Percentiles rank a stretch among this genome's conserved stretches.
phyloP scores from a whole-genome alignment of 2,113 vertebrate species.

The Megaceryle maxima region DNA sequence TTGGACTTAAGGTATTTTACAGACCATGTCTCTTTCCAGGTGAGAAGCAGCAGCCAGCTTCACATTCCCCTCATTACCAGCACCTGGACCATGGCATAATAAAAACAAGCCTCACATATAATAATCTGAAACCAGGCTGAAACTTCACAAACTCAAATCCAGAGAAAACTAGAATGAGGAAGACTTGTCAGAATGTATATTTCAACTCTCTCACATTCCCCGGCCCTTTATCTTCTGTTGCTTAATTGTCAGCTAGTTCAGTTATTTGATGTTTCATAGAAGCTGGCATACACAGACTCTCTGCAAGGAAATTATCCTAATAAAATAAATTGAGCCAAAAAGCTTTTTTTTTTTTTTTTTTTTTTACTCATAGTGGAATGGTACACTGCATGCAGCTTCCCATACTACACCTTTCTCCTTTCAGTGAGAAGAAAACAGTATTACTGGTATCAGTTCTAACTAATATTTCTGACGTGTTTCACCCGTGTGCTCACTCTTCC shows the following conservation, averaged over 20 bases:
- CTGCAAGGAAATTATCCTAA: not conserved
- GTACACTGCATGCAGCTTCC: not conserved
- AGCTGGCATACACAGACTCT: rapidly evolving
- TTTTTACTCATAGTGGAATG: not conserved
- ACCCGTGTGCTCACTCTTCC: not conserved
- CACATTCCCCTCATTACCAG: not conserved
- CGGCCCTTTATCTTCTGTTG: not conserved
- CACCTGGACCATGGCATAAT: not conserved
- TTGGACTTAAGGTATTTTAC: not conserved
- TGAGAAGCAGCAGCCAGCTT: not conserved
- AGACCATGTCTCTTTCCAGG: not conserved
- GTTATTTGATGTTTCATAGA: not conserved
- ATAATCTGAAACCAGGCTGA: not conserved
- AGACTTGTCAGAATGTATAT: not conserved
- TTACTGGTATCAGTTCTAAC: not conserved
- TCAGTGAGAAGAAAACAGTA: not conserved
- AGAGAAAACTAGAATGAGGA: not conserved
- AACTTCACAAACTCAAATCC: slow-evolving; percentile 6
- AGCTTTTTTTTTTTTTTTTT: no score
- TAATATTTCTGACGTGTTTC: not conserved
- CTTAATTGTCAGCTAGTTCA: rapidly evolving
- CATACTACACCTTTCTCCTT: not conserved
- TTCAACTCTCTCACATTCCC: not conserved
- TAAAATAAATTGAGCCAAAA: not conserved
- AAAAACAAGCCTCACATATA: not conserved